Percentiles rank a stretch among this genome's conserved stretches.
These are phyloP conservation scores for Heliconius ismenius DNA, from an alignment of 2,888 invertebrate genomes.

Conservation along the genomic window DNA sequence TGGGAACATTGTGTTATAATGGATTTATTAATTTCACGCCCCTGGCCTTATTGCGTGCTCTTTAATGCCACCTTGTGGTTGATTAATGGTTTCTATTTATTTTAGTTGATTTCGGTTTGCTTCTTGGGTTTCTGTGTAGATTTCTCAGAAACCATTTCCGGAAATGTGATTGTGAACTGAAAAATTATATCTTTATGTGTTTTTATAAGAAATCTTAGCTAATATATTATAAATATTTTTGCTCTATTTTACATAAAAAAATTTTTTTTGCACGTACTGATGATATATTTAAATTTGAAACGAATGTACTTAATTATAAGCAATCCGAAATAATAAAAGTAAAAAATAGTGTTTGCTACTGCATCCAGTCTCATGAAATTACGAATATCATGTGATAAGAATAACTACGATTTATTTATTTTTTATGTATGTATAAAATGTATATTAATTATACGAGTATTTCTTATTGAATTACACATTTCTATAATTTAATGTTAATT, in stretches of 20 bases:
- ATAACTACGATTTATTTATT: too few relatives aligned
- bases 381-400: too few relatives aligned
- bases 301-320: too few relatives aligned
- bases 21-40: conserved; percentile 76
- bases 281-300: too few relatives aligned
- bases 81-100: conserved; percentile 46
- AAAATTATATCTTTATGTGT: background rate
- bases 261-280: too few relatives aligned
- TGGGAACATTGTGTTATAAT: conserved; percentile 70
- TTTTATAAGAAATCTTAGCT: background rate
- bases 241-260: too few relatives aligned
- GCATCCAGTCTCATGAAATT: too few relatives aligned
- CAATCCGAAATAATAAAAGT: too few relatives aligned
- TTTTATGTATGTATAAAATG: too few relatives aligned
- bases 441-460: too few relatives aligned
- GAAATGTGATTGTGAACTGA: background rate
- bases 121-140: conserved; percentile 18
- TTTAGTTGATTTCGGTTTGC: conserved; percentile 34
- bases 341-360: too few relatives aligned
- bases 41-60: conserved; percentile 44
- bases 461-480: too few relatives aligned
- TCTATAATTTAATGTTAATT: background rate
- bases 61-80: conserved; percentile 45
- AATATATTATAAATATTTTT: background rate
- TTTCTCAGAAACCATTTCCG: conserved; percentile 6